phyloP scores from a whole-genome alignment of 2,888 invertebrate genomes.

The Alsophila aescularia region DNA sequence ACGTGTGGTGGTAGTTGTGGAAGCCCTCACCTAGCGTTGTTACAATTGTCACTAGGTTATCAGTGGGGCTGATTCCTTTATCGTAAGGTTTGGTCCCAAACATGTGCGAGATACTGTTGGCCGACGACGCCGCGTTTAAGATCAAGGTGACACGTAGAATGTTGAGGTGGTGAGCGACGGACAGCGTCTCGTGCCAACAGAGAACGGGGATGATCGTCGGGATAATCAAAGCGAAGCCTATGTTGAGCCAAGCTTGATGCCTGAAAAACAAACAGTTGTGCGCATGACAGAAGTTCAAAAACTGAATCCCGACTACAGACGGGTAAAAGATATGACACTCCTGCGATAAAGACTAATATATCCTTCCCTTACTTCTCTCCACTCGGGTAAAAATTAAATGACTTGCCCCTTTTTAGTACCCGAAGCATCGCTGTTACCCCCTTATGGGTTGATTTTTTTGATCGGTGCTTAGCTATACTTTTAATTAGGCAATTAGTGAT shows the following conservation, averaged over 20 bases:
- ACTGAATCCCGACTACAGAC: too few species aligned
- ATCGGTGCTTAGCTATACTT: too few species aligned
- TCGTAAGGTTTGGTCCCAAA: slow-evolving; percentile 76
- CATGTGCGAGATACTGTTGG: slow-evolving; percentile 86
- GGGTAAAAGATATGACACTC: too few species aligned
- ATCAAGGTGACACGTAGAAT: slow-evolving; percentile 23
- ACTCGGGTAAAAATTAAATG: too few species aligned
- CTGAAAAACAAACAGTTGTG: slow-evolving; percentile 28
- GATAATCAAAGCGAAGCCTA: slow-evolving; percentile 17
- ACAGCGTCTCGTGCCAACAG: slow-evolving; percentile 31
- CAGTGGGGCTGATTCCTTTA: slow-evolving; percentile 43
- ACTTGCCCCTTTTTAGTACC: too few species aligned
- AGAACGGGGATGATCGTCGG: slow-evolving; percentile 30
- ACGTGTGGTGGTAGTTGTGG: slow-evolving; percentile 59
- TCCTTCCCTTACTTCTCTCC: too few species aligned
- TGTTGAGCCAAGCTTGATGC: slow-evolving; percentile 21
- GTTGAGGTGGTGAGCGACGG: slow-evolving; percentile 31
- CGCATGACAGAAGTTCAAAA: too few species aligned
- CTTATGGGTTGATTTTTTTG: too few species aligned
- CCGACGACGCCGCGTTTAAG: slow-evolving; percentile 68
- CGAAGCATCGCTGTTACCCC: too few species aligned
- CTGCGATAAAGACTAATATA: too few species aligned
- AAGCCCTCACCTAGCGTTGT: slow-evolving; percentile 52
- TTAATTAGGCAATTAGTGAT: too few species aligned
- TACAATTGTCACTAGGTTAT: slow-evolving; percentile 37